phyloP scores from a whole-genome alignment of 2,888 invertebrate genomes.

The Epistrophella euchroma region DNA sequence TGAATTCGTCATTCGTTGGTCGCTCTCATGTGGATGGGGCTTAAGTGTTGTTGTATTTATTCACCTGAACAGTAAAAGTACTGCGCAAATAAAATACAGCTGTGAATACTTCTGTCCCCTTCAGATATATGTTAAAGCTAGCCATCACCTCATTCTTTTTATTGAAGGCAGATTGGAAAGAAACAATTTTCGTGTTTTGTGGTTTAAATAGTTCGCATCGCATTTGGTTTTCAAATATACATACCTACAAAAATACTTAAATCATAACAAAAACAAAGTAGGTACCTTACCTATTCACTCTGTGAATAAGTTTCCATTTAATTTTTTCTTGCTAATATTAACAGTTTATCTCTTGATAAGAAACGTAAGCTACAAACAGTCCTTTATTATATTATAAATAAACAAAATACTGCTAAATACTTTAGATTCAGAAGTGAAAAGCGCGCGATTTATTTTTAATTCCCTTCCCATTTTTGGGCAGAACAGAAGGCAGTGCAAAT shows the following conservation, averaged over 20 bases:
- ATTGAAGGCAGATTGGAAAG: conserved; percentile 12
- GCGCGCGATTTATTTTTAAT: conserved; percentile 61
- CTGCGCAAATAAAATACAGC: conserved; percentile 15
- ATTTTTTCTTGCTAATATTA: neutral
- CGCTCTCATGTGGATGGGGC: too few species aligned
- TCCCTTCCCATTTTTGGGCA: neutral
- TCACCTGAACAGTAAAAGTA: conserved; percentile 6
- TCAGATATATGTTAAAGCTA: conserved; percentile 41
- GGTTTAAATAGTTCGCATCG: conserved; percentile 28
- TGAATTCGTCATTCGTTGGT: too few species aligned
- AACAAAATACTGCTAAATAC: conserved; percentile 48
- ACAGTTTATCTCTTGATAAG: too few species aligned
- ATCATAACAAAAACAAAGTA: neutral
- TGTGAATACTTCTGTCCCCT: conserved; percentile 43
- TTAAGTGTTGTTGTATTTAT: too few species aligned
- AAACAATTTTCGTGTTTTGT: conserved; percentile 41
- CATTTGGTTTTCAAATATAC: neutral
- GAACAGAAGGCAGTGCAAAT: neutral
- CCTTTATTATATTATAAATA: conserved; percentile 17
- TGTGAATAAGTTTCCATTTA: neutral
- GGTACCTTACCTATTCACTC: too few species aligned
- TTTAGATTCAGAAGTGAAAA: conserved; percentile 68
- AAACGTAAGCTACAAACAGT: neutral
- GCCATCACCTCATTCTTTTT: conserved; percentile 52
- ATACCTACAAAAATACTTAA: neutral